Conservation (phyloP, 64 coral and sea anemone genomes). For the Stylophora pistillata region DNA sequence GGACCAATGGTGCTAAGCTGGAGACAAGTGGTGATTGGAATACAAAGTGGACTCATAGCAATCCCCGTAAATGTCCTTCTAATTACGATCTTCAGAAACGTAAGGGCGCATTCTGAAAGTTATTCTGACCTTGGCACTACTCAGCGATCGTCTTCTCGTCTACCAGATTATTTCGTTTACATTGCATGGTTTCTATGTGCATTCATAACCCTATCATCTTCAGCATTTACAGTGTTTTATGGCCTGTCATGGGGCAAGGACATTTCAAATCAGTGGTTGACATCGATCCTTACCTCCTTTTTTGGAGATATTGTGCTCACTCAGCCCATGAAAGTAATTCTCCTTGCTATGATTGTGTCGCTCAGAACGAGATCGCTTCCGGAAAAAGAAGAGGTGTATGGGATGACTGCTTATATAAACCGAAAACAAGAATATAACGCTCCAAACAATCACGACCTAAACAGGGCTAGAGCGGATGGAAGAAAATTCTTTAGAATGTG, state of each 20-base stretch:
- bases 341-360: slow-evolving; percentile 22
- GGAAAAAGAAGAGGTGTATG: slow-evolving; percentile 3
- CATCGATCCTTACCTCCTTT: slow-evolving; percentile 41
- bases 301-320: slow-evolving; percentile 36
- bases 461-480: neutral
- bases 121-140: neutral
- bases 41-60: slow-evolving; percentile 59
- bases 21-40: slow-evolving; percentile 56
- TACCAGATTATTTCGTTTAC: slow-evolving; percentile 65
- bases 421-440: neutral
- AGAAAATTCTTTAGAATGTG: slow-evolving; percentile 22
- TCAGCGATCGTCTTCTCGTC: neutral
- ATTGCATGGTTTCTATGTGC: slow-evolving; percentile 54
- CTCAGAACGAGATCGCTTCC: slow-evolving; percentile 3
- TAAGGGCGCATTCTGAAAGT: neutral
- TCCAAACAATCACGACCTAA: slow-evolving; percentile 19
- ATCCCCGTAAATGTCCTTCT: slow-evolving; percentile 63
- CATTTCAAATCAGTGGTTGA: slow-evolving; percentile 76
- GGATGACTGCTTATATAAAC: slow-evolving; percentile 15
- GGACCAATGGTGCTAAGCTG: slow-evolving; percentile 55
- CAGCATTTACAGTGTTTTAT: slow-evolving; percentile 74
- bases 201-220: slow-evolving; percentile 25
- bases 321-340: slow-evolving; percentile 48
- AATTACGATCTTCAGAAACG: slow-evolving; percentile 58
- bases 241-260: slow-evolving; percentile 58